phyloP scores from a whole-genome alignment of 2,888 invertebrate genomes.

The Junonia oenone region DNA sequence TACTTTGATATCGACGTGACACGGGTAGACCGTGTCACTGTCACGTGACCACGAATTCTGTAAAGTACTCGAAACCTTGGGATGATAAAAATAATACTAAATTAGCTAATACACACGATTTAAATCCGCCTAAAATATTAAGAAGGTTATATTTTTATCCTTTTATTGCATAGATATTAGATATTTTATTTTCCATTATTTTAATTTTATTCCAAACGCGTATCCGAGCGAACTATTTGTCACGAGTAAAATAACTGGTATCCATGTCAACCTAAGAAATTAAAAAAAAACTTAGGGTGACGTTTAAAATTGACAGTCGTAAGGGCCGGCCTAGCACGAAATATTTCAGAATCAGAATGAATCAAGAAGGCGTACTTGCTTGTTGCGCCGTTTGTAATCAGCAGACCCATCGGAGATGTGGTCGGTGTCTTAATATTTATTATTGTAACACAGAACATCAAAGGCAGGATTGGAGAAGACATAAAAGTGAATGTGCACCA shows the following conservation, averaged over 20 bases:
- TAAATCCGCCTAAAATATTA: no score
- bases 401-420: constrained; percentile 84
- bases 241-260: neutral
- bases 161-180: no score
- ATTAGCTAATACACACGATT: no score
- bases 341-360: constrained; percentile 75
- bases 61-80: no score
- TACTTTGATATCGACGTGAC: no score
- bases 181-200: no score
- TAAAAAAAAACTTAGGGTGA: constrained; percentile 15
- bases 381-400: constrained; percentile 82
- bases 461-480: constrained; percentile 87
- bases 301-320: constrained; percentile 27
- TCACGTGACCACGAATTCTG: no score
- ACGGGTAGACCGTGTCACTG: no score
- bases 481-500: constrained; percentile 81
- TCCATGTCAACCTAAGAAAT: neutral
- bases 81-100: no score
- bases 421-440: constrained; percentile 85
- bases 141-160: no score
- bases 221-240: constrained; percentile 9
- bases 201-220: neutral
- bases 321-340: constrained; percentile 51
- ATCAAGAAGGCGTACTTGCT: constrained; percentile 64
- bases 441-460: constrained; percentile 91